Conservation (phyloP, 2,888 invertebrate genomes). For the Sthenelais limicola region DNA sequence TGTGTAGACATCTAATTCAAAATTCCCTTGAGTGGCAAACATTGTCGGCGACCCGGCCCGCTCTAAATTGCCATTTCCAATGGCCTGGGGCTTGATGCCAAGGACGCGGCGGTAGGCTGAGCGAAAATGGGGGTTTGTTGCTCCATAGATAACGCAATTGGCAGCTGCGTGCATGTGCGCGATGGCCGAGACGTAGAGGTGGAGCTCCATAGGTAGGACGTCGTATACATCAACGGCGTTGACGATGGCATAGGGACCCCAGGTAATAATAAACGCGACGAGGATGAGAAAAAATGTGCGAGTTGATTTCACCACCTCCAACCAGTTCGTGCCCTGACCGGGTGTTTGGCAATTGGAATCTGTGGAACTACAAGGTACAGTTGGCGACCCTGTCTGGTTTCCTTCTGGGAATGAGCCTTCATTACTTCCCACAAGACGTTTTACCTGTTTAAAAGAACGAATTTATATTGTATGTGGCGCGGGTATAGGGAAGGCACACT, state of each 20-base stretch:
- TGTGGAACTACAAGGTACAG: too few species aligned
- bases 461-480: too few species aligned
- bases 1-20: too few species aligned
- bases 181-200: constrained; percentile 61
- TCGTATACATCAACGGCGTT: constrained; percentile 58
- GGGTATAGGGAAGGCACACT: too few species aligned
- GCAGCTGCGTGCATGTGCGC: constrained; percentile 64
- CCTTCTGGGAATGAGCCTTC: too few species aligned
- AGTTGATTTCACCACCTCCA: constrained; percentile 58
- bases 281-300: constrained; percentile 61
- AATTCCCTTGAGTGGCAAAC: too few species aligned
- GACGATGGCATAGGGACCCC: constrained; percentile 65
- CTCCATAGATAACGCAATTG: constrained; percentile 60
- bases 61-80: too few species aligned
- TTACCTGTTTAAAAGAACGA: too few species aligned
- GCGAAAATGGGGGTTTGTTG: constrained; percentile 58
- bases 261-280: constrained; percentile 60
- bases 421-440: too few species aligned
- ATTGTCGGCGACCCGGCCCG: too few species aligned
- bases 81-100: not conserved
- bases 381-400: too few species aligned
- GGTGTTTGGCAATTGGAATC: too few species aligned
- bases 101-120: constrained; percentile 37
- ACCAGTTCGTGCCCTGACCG: constrained; percentile 54
- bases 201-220: constrained; percentile 55